Conservation (phyloP, 2,888 invertebrate genomes). For the Odiellus spinosus region DNA sequence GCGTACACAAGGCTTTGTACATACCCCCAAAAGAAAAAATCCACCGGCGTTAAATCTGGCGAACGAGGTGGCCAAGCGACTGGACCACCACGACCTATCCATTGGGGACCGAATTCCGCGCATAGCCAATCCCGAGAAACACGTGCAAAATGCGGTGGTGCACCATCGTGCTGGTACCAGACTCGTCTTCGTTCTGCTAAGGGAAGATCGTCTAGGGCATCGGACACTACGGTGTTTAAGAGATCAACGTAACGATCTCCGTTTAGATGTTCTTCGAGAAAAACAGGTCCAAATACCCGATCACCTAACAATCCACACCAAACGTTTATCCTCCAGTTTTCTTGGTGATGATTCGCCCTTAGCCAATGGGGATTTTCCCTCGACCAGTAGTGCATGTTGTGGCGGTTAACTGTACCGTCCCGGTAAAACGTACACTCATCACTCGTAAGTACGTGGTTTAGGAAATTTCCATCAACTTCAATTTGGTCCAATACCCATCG, state of each 20-base stretch:
- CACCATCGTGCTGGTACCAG: neutral
- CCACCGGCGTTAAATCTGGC: too few relatives aligned
- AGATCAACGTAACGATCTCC: too few relatives aligned
- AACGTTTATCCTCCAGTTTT: conserved; percentile 1
- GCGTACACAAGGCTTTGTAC: neutral
- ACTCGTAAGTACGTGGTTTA: neutral
- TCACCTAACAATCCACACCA: conserved; percentile 4
- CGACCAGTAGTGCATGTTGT: conserved; percentile 9
- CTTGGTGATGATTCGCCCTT: neutral
- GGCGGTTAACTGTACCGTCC: conserved; percentile 7
- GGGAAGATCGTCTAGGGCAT: too few relatives aligned
- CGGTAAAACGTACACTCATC: neutral
- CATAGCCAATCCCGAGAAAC: neutral
- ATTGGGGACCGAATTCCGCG: neutral
- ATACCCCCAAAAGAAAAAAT: neutral
- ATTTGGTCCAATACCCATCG: too few relatives aligned
- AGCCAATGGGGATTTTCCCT: conserved; percentile 4
- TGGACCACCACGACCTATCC: neutral
- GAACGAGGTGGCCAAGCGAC: too few relatives aligned
- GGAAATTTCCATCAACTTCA: too few relatives aligned
- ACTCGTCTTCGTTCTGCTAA: too few relatives aligned
- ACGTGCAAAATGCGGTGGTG: neutral
- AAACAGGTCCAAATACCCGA: too few relatives aligned
- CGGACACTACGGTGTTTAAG: too few relatives aligned
- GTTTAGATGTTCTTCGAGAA: too few relatives aligned